phyloP scores from a whole-genome alignment of 1,140 invertebrate genomes.

The Alviniconcha marisindica region DNA sequence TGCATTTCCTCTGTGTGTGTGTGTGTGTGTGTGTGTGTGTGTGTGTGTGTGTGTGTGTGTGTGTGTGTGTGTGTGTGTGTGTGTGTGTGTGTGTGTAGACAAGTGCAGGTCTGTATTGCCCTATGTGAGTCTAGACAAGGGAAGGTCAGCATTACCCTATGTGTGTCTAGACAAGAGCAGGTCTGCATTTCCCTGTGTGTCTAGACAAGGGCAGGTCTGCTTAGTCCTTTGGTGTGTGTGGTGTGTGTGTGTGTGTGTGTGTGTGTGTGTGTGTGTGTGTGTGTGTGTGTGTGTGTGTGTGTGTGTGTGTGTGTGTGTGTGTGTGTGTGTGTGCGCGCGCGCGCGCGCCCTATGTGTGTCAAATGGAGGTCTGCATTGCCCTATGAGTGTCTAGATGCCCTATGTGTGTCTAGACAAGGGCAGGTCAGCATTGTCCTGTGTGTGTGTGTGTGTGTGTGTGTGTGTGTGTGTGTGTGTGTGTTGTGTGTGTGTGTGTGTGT shows the following conservation, averaged over 20 bases:
- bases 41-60: no score
- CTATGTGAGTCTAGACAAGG: background rate
- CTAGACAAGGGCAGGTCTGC: no score
- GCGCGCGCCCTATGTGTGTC: background rate
- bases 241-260: conserved; percentile 5
- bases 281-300: background rate
- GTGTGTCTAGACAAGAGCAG: background rate
- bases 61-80: no score
- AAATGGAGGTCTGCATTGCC: background rate
- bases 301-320: background rate
- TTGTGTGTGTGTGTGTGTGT: background rate
- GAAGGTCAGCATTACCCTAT: background rate
- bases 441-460: background rate
- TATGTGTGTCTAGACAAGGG: background rate
- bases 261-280: background rate
- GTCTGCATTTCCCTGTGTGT: background rate
- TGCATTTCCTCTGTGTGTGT: no score
- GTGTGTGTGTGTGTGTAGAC: background rate
- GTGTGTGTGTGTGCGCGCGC: background rate
- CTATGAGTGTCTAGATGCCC: background rate
- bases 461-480: background rate
- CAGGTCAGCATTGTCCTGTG: background rate
- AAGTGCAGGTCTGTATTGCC: background rate
- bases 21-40: no score
- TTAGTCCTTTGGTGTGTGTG: background rate